Base-by-base conservation (phyloP, 1,140 invertebrate genomes). In the Epicauta chinensis region DNA sequence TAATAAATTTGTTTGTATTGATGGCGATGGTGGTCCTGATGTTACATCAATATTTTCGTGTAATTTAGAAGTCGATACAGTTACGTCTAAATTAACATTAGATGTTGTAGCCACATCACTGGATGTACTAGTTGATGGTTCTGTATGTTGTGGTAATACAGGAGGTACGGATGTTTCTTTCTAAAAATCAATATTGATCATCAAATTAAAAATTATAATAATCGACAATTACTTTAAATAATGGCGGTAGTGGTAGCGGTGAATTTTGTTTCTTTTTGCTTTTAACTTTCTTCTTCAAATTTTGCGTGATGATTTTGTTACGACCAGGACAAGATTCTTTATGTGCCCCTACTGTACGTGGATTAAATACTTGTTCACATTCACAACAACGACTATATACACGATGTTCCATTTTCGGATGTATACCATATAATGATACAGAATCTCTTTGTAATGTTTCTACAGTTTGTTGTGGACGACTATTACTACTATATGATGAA, bases 351-450 rank as follows among this genome's bases (percentile, higher is more conserved):
- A 62, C 53, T 39, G 57, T 56, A 29, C 39, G 42, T 4, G 60
- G 62, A 35, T 64, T 62, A 45, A 62, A 64, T 12, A 64, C 60
- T 32, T 54, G 37, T 15, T 57, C 50, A 54, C 62, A 64, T 30
- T 59, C 56, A 44, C 51, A 61, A 42, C 62, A 64, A 47, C 52
- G 57, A 39, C 44, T 56, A 45, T 55, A 62, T 11, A 58, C 40
- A 38, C 61, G 52, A 46, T 60, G 44, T 53, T 64, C 62, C 53
- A 62, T 53, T 52, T 62, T 58, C n/a, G 62, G 62, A 49, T 62
- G 60, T 11, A 53, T 59, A 15, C 62, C 62, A 56, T 62, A 62
- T 15, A 64, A 36, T 12, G 52, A 51, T 31, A 62, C 57, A 54
- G 61, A 56, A 23, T 58, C 49, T 36, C 62, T 54, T 5, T 61